Conservation (phyloP, 2,888 invertebrate genomes). For the Pollenia griseotomentosa region DNA sequence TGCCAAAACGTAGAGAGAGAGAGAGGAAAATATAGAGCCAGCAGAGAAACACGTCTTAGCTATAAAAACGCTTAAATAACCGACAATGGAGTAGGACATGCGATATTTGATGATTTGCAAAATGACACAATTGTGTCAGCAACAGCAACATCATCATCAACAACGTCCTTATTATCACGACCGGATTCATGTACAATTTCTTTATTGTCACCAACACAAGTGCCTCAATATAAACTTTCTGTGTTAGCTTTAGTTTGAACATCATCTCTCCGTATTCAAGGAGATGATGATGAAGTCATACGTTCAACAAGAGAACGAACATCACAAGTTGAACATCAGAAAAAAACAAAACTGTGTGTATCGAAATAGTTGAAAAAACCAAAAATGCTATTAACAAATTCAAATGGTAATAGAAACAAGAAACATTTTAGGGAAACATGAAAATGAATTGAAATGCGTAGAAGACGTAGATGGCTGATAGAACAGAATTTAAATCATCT, state of each 20-base stretch:
- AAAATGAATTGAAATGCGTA: conserved; percentile 40
- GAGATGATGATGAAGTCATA: conserved; percentile 1
- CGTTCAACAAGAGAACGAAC: conserved; percentile 12
- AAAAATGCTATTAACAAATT: conserved; percentile 25
- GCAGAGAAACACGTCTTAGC: conserved; percentile 56
- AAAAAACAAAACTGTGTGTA: neutral
- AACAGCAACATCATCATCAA: conserved; percentile 32
- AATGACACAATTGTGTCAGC: conserved; percentile 65
- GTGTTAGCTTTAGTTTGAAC: neutral
- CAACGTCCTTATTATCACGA: neutral
- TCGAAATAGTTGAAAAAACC: neutral
- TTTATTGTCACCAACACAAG: conserved; percentile 4
- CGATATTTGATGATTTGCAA: conserved; percentile 70
- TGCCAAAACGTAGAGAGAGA: neutral
- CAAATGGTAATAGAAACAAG: conserved; percentile 16
- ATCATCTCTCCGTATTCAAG: neutral
- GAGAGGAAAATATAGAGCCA: neutral
- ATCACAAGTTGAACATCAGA: neutral
- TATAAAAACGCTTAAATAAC: conserved; percentile 65
- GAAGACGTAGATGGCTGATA: neutral
- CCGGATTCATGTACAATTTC: conserved; percentile 2
- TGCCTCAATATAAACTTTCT: conserved; percentile 6
- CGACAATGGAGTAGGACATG: conserved; percentile 65
- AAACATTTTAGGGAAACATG: conserved; percentile 29
- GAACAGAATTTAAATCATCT: neutral